A percentile compares a stretch with the other conserved stretches of the same genome.
phyloP scores from a whole-genome alignment of 2,888 invertebrate species.

The Slavum lentiscoides region DNA sequence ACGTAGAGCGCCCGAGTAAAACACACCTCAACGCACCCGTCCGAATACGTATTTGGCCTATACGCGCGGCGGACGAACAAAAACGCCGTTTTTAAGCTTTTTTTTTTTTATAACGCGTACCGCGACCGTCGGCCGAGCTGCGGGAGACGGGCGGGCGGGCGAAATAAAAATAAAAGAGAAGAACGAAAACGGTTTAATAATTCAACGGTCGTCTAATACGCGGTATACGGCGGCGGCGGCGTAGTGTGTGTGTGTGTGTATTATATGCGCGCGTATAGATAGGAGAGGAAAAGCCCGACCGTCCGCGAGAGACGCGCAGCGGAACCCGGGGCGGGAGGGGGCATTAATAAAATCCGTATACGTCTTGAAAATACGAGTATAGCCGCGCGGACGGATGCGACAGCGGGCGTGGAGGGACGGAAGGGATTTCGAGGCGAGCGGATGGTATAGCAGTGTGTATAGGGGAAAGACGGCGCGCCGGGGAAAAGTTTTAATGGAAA shows the following conservation, averaged over 20 bases:
- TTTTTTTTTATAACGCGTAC: no score
- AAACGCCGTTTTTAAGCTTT: no score
- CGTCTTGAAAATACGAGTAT: conserved; percentile 50
- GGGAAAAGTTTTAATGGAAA: conserved; percentile 54
- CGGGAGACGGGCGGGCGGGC: background rate
- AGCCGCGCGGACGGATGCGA: conserved; percentile 41
- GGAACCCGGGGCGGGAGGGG: background rate
- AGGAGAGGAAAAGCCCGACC: background rate
- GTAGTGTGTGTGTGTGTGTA: background rate
- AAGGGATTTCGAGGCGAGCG: background rate
- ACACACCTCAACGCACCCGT: no score
- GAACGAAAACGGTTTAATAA: conserved; percentile 51
- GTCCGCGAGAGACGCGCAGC: no score
- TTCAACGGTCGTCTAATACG: conserved; percentile 40
- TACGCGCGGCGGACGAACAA: no score
- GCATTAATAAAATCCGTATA: conserved; percentile 51
- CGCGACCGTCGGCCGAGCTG: no score
- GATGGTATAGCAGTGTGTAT: background rate
- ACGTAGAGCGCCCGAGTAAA: no score
- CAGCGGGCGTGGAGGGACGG: background rate
- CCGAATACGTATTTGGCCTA: no score
- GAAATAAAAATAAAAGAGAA: background rate
- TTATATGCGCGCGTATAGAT: background rate
- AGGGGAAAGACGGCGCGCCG: conserved; percentile 9
- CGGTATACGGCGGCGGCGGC: background rate